Evolutionary conservation across 1,140 invertebrate species (phyloP), one percentile per base, ranked within the genome.

Genomic region (Patella vulgata): DNA sequence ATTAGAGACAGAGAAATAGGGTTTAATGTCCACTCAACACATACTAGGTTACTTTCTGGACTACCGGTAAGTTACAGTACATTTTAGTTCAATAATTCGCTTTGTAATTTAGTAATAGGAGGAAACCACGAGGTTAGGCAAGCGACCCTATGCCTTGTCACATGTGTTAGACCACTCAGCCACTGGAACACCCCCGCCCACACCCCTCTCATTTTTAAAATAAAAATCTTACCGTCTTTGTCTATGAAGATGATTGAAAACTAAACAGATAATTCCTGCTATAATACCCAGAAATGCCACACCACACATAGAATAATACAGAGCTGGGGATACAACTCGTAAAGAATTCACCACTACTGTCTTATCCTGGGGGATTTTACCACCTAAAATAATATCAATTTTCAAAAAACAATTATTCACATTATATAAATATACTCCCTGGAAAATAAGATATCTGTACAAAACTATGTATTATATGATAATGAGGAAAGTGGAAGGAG

Each of bases 281-380:
- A 93, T 71, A 59, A 97, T 94, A 14, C 96, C 96, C 40, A 93
- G 86, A 39, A 89, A 89, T 33, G 94, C 93, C 47, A 97, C 89
- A 11, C 90, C 89, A 77, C 93, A 91, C 93, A 98, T 96, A 68
- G 92, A 92, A 58, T 95, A 90, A 77, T 96, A 96, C 36, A 98
- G 85, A 11, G 92, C 90, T 63, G 93, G 82, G 0, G 94, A 95
- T 4, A 98, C 91, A 0, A 91, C 73, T 50, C 79, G 52, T 12
- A 78, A 58, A 14, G 69, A 89, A 68, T 89, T 89, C 61, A 91
- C 89, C 31, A 97, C 92, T 73, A 96, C 93, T 12, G 95, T 98
- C 39, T 94, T 88, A 84, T 98, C 95, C 68, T 94, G 92, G 4
- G 95, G 94, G 23, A 93, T 89, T 83, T 95, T 93, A 21, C 90